Base-by-base conservation (phyloP, 1,140 invertebrate genomes). In the Micrasema longulum region DNA sequence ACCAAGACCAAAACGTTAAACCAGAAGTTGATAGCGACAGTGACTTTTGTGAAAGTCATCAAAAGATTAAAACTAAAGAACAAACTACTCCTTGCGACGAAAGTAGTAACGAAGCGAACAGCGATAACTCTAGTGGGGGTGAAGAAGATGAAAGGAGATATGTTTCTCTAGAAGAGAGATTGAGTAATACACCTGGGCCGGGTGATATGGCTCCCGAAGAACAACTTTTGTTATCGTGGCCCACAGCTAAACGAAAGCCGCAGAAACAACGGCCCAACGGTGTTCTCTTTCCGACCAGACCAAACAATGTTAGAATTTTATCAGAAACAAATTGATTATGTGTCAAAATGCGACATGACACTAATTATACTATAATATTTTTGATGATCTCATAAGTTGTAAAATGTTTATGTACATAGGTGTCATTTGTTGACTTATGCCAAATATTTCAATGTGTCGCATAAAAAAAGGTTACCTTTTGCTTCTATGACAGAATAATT, bases 151-250 rank as follows among this genome's bases (percentile, higher is more conserved):
- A 81, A 1, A 77, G 77, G 60, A 71, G 77, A 7, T 80, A 78
- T 55, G 74, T 78, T 63, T 75, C 76, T 43, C 47, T 82, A 48
- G 79, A 80, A 35, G 78, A 80, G 22, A 69, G 69, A 12, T 14
- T 72, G 57, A 72, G 69, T 57, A n/a, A 60, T 0, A 67, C 70
- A 79, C 23, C 79, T 79, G n/a, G 78, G 72, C 20, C 71, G 71
- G 76, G 80, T 77, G 26, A 48, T 7, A 12, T 55, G 10, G 72
- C 78, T 5, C 76, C 77, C n/a, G 87, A 88, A 69, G 85, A 88
- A 72, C 84, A 85, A 73, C 76, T 87, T 3, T 77, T 87, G 10
- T 78, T 87, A 5, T 83, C 85, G 22, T 88, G 87, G 87, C 84
- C 79, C 5, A 62, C 75, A 18, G 64, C 78, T 65, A 69, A 80